Evolutionary conservation across 2,797 vertebrate genomes (phyloP), one percentile per base, ranked within the genome.

Genomic region (Parotocinclus haroldoi): DNA sequence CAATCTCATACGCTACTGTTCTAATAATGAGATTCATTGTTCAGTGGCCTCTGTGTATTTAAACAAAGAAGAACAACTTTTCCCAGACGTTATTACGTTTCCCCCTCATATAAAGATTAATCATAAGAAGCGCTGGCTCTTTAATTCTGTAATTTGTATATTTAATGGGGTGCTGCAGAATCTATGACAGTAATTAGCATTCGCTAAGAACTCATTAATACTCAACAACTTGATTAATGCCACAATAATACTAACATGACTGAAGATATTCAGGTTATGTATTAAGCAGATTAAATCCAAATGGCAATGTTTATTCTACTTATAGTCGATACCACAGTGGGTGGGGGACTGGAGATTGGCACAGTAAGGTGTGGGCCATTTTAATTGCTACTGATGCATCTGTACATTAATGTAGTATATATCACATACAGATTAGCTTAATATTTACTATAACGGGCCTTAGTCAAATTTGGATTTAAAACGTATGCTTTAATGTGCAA

Each of bases 91-190:
- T 96, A 96, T 98, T 98, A 98, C 95, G 96, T 98, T 98, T 98
- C 96, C 38, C 93, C 92, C 95, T n/a, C 94, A 98, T 98, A 98
- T 98, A 96, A 96, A 98, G 94, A 99, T 98, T 98, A 98, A 98
- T 98, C 96, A 98, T 95, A 93, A 94, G 94, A 93, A 94, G 94
- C 94, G 93, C 93, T 91, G 94, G 95, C 95, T 98, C 95, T 98
- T 98, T 98, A 99, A 98, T 99, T 98, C 94, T 93, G 94, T 98
- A 98, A 99, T 99, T 99, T 99, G 96, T 98, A 99, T 99, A 99
- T 99, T 98, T 99, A 99, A 99, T 99, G 96, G 95, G 94, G 94
- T 99, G 97, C 95, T 96, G 93, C 95, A 98, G 96, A 99, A 99
- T 99, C 96, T 98, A 99, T 99, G 96, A 94, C 94, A 95, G 96